Conservation (phyloP, 1,140 invertebrate species). For the Aphis craccivora region DNA sequence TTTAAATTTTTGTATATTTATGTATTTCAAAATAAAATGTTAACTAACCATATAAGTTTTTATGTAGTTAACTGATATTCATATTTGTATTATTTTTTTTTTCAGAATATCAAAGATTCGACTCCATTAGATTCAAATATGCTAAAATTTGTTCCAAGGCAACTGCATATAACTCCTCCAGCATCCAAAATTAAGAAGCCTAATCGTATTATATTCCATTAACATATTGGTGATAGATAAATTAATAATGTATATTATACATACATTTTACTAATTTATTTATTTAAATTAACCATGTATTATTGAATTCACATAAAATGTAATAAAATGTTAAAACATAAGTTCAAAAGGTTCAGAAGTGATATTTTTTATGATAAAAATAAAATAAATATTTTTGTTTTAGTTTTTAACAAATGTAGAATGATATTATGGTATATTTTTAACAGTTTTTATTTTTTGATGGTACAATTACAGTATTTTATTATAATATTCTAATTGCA, state of each 20-base stretch:
- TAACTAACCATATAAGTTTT: neutral
- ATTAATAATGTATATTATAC: neutral
- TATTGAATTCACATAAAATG: neutral
- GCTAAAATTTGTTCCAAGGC: conserved; percentile 23
- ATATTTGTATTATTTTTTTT: conserved; percentile 20
- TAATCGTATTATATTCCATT: conserved; percentile 52
- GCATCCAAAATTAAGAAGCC: neutral
- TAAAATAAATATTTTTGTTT: neutral
- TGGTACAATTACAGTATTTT: neutral
- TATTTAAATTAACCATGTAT: neutral
- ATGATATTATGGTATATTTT: neutral
- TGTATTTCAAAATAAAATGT: neutral
- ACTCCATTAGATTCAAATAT: neutral
- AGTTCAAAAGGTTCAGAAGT: neutral
- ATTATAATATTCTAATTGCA: neutral
- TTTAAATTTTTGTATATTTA: neutral
- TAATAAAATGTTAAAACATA: neutral
- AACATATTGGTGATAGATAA: neutral
- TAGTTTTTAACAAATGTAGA: neutral
- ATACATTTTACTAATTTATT: neutral
- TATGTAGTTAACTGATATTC: neutral
- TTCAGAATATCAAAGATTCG: conserved; percentile 21
- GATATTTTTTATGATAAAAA: neutral
- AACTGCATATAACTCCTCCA: neutral
- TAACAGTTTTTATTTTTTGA: neutral